Conservation (phyloP, 2,888 invertebrate genomes). For the Calliphora vomitoria region DNA sequence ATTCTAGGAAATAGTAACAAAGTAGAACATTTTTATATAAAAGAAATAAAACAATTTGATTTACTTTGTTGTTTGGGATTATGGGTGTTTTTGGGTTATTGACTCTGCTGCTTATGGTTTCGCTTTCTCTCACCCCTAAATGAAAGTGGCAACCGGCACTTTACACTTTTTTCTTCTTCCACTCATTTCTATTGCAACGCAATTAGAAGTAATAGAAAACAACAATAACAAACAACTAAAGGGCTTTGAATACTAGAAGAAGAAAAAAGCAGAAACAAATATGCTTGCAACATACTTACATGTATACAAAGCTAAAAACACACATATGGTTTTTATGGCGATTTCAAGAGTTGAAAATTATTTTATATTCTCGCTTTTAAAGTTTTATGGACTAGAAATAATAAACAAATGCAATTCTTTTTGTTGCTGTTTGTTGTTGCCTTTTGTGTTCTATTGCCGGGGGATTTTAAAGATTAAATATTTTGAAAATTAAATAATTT, state of each 20-base stretch:
- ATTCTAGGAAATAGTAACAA: conserved; percentile 50
- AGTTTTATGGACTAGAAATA: conserved; percentile 72
- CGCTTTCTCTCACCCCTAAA: conserved; percentile 42
- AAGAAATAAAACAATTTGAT: background rate
- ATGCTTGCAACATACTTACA: background rate
- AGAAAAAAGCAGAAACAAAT: conserved; percentile 7
- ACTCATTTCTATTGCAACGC: conserved; percentile 26
- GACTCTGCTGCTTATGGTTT: background rate
- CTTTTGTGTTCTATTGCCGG: background rate
- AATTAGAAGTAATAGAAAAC: conserved; percentile 48
- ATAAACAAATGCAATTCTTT: conserved; percentile 53
- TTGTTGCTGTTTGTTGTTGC: background rate
- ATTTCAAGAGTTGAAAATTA: conserved; percentile 54
- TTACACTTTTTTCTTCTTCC: conserved; percentile 52
- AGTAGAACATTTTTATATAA: conserved; percentile 43
- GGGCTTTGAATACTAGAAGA: conserved; percentile 8
- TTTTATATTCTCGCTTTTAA: conserved; percentile 47
- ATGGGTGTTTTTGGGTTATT: conserved; percentile 39
- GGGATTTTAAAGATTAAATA: conserved; percentile 49
- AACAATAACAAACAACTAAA: background rate
- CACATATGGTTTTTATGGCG: conserved; percentile 71
- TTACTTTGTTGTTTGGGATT: background rate
- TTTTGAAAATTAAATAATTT: conserved; percentile 56
- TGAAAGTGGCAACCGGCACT: conserved; percentile 36
- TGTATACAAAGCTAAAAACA: conserved; percentile 4